These are phyloP conservation scores for Beaufortia kweichowensis DNA, from an alignment of 2,113 vertebrate genomes.

Conservation along the genomic window DNA sequence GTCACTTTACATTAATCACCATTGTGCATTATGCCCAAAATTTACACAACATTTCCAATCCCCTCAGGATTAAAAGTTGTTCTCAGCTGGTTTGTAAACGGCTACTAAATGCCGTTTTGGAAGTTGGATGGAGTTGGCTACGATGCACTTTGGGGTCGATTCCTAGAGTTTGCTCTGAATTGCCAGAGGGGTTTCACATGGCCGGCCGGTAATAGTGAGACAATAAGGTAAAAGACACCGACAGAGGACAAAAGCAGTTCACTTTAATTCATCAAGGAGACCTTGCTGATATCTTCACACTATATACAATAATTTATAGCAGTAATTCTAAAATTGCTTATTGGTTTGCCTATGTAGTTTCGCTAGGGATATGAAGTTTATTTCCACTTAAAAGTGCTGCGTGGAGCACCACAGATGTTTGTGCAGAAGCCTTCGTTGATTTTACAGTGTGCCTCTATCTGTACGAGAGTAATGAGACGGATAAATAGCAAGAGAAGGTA, in stretches of 20 bases:
- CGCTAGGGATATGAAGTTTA: slow-evolving; percentile 22
- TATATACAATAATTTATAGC: slow-evolving; percentile 96
- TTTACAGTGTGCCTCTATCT: slow-evolving; percentile 46
- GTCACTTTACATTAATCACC: background rate
- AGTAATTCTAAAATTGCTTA: slow-evolving; percentile 67
- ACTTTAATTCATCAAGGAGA: slow-evolving; percentile 70
- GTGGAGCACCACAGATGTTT: slow-evolving; percentile 55
- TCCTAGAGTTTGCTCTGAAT: too few relatives aligned
- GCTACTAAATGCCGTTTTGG: background rate
- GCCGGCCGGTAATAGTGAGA: slow-evolving; percentile 60
- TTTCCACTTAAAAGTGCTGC: slow-evolving; percentile 37
- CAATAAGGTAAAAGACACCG: slow-evolving; percentile 72
- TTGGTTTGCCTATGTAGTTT: slow-evolving; percentile 49
- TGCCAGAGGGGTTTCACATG: slow-evolving; percentile 19
- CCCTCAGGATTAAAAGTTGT: background rate
- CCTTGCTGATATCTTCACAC: slow-evolving; percentile 68
- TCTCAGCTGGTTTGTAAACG: background rate
- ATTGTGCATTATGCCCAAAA: background rate
- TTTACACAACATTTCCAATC: background rate
- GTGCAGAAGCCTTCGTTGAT: slow-evolving; percentile 73
- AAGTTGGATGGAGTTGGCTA: slow-evolving; percentile 3
- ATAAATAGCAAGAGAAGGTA: slow-evolving; percentile 23
- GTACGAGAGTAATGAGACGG: slow-evolving; percentile 1
- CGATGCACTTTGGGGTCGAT: background rate
- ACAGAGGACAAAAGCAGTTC: slow-evolving; percentile 71